Percentiles rank a stretch among this genome's conserved stretches.
These are phyloP conservation scores for Micronisus gabar DNA, from an alignment of 2,113 vertebrate species.

Conservation along the genomic window DNA sequence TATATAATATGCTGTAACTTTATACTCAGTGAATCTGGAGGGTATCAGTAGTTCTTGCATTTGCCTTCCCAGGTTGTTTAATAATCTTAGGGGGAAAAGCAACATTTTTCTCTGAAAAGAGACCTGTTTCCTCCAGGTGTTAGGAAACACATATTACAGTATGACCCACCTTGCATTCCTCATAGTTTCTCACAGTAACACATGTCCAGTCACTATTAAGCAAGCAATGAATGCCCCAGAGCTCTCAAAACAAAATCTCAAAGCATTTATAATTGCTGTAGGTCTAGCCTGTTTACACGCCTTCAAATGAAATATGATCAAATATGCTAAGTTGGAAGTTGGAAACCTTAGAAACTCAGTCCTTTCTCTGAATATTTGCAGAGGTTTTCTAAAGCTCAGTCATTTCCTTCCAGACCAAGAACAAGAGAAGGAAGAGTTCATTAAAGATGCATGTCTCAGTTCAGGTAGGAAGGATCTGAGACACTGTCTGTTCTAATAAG, in stretches of 20 bases:
- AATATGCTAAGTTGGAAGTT: neutral
- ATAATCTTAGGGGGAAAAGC: neutral
- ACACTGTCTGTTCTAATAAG: neutral
- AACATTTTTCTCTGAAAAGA: neutral
- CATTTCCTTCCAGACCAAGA: neutral
- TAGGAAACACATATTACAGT: neutral
- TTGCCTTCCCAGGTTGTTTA: neutral
- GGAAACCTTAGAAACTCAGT: neutral
- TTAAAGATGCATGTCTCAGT: neutral
- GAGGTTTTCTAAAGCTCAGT: neutral
- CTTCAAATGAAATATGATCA: neutral
- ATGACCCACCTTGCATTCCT: neutral
- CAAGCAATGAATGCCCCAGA: neutral
- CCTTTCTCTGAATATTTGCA: neutral
- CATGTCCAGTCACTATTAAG: neutral
- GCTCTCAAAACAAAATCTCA: neutral
- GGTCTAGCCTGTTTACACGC: neutral
- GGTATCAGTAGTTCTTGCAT: neutral
- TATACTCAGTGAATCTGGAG: neutral
- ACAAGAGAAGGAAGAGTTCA: neutral
- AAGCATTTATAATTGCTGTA: neutral
- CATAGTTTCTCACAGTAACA: neutral
- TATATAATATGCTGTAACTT: neutral
- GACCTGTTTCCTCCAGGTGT: neutral
- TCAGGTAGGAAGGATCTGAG: neutral